These are phyloP conservation scores for Pomatorhinus ruficollis DNA, from an alignment of 2,113 vertebrate genomes.

Conservation along the genomic window DNA sequence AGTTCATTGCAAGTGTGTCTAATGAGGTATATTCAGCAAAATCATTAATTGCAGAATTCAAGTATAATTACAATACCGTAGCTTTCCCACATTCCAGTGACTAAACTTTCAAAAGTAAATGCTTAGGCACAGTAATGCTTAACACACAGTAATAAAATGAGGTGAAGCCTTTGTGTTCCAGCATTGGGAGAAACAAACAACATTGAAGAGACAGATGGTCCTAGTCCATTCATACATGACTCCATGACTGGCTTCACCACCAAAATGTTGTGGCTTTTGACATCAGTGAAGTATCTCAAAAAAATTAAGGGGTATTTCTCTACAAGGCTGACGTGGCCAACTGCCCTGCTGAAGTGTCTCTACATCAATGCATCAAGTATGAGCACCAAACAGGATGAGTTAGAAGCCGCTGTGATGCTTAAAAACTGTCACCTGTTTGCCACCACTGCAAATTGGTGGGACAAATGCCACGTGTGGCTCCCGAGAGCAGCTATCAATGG, in stretches of 20 bases:
- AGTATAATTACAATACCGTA: neutral
- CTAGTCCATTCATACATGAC: neutral
- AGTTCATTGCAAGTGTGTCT: neutral
- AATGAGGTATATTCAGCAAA: neutral
- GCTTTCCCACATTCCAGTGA: neutral
- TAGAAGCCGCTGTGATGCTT: neutral
- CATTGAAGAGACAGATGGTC: neutral
- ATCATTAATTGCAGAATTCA: neutral
- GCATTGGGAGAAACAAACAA: fast-evolving
- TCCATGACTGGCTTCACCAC: fast-evolving
- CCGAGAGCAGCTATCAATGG: neutral
- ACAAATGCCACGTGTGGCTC: fast-evolving
- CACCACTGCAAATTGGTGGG: neutral
- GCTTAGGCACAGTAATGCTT: neutral
- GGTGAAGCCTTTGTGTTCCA: neutral
- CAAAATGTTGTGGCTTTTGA: neutral
- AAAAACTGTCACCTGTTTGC: neutral
- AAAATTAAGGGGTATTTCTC: neutral
- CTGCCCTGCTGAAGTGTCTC: neutral
- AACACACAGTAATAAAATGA: neutral
- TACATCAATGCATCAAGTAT: neutral
- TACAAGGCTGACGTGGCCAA: neutral
- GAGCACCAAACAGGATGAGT: neutral
- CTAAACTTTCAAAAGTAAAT: neutral
- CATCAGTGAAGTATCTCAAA: neutral